A percentile compares a stretch with the other conserved stretches of the same genome.
Conservation (phyloP, 2,113 vertebrate genomes). For the Anthoscopus minutus region DNA sequence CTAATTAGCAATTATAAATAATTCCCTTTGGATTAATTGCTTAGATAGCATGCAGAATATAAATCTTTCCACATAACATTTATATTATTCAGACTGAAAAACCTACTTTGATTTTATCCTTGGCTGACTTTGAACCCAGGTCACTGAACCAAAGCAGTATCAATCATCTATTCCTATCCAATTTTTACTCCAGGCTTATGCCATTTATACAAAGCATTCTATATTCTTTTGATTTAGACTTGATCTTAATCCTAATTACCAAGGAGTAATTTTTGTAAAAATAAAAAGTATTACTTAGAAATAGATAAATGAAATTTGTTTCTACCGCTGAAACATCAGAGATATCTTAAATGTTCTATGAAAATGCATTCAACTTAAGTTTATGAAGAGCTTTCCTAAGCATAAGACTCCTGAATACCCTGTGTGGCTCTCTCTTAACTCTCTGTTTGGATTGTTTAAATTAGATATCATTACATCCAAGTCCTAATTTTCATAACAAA, state of each 20-base stretch:
- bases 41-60: constrained; percentile 39
- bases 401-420: not conserved
- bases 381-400: not conserved
- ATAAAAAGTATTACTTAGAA: not conserved
- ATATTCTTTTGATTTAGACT: not conserved
- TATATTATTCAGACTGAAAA: not conserved
- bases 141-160: not conserved
- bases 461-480: not conserved
- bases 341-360: not conserved
- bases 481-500: not conserved
- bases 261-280: not conserved
- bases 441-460: not conserved
- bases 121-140: constrained; percentile 37
- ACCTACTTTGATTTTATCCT: constrained; percentile 24
- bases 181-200: not conserved
- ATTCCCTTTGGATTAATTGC: constrained; percentile 39
- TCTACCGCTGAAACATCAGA: not conserved
- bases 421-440: not conserved
- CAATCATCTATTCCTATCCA: not conserved
- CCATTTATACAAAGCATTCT: not conserved
- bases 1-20: constrained; percentile 54
- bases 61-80: constrained; percentile 32
- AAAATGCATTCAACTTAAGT: not conserved
- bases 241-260: not conserved
- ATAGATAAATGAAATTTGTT: not conserved